phyloP scores from a whole-genome alignment of 2,113 vertebrate genomes.

The Apodemus speciosus region DNA sequence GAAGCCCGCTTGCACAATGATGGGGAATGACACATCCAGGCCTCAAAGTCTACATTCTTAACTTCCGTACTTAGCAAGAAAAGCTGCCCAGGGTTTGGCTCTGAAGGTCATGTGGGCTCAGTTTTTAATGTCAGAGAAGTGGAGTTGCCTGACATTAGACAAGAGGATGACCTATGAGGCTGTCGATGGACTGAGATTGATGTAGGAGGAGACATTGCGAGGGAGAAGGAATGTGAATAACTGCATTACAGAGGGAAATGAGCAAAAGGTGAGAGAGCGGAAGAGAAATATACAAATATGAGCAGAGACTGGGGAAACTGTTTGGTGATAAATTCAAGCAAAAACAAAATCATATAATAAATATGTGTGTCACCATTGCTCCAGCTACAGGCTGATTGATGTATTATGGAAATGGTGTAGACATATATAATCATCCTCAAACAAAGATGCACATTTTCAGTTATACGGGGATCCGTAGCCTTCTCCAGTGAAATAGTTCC shows the following conservation, averaged over 20 bases:
- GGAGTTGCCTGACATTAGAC: not conserved
- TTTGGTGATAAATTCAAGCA: constrained; percentile 59
- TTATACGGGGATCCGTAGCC: not conserved
- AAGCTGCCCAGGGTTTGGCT: not conserved
- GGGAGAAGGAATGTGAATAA: not conserved
- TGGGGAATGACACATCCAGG: not conserved
- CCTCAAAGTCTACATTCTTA: constrained; percentile 13
- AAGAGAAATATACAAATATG: not conserved
- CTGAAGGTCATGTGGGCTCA: constrained; percentile 13
- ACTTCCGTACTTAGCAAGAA: not conserved
- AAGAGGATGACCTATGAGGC: not conserved
- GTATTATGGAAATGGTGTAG: constrained; percentile 49
- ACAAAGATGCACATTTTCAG: constrained; percentile 49
- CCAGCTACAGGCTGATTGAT: constrained; percentile 46
- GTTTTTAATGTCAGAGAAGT: constrained; percentile 2
- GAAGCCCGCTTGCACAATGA: not conserved
- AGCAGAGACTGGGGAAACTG: not conserved
- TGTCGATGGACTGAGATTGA: not conserved
- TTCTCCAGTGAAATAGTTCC: not conserved
- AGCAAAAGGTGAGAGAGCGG: not conserved
- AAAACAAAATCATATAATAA: constrained; percentile 60
- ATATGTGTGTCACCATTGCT: constrained; percentile 42
- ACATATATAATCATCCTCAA: constrained; percentile 55
- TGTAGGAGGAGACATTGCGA: not conserved
- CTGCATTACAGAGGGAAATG: not conserved